A percentile compares a stretch with the other conserved stretches of the same genome.
Evolutionary conservation across 2,888 invertebrate species (phyloP).

Genomic region (Sminthurides aquaticus): DNA sequence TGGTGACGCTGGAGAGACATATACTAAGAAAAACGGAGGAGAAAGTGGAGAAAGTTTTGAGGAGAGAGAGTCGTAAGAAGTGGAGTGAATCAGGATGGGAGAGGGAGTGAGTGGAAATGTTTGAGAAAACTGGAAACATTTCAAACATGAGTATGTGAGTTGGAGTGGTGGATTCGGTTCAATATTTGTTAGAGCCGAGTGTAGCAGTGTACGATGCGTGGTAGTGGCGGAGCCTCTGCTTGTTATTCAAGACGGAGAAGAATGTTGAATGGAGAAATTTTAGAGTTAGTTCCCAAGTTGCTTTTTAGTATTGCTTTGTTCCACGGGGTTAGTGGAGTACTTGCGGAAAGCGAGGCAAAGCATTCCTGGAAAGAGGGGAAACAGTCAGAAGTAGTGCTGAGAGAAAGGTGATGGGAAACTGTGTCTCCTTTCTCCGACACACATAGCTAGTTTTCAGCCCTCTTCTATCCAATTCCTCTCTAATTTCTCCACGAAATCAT

Average conservation of each 20-base stretch:
- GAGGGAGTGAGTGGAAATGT: neutral
- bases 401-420: no score
- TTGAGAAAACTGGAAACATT: neutral
- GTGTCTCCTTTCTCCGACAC: no score
- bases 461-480: no score
- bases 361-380: neutral
- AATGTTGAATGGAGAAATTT: neutral
- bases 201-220: neutral
- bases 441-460: no score
- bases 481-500: neutral
- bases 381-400: neutral
- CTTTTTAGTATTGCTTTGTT: neutral
- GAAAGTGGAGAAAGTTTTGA: no score
- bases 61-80: no score
- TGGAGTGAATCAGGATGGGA: no score
- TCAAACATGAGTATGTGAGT: neutral
- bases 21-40: no score
- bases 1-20: no score
- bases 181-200: neutral
- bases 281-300: neutral
- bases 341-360: neutral
- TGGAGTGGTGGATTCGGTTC: neutral
- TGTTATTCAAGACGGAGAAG: neutral
- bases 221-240: no score
- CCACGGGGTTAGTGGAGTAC: neutral